Percentiles rank a stretch among this genome's conserved stretches.
Evolutionary conservation across 2,888 invertebrate genomes (phyloP).

Genomic region (Seladonia tumulorum): DNA sequence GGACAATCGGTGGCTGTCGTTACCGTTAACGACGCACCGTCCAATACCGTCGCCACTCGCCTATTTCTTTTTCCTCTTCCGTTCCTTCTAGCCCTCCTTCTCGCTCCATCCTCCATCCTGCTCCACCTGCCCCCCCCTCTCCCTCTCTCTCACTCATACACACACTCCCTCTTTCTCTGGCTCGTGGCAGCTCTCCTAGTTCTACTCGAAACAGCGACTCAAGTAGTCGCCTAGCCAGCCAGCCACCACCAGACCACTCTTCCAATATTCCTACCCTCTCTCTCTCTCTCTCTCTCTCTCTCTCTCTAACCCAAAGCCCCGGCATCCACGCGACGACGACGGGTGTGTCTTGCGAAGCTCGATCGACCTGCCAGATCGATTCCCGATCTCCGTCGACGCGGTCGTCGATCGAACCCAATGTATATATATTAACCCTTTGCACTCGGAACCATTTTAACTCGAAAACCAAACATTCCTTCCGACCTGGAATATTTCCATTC

Average conservation of each 20-base stretch:
- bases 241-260: not conserved
- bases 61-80: slow-evolving; percentile 43
- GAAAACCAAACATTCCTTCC: not conserved
- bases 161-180: not conserved
- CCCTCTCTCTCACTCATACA: not conserved
- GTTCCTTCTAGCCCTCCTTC: slow-evolving; percentile 42
- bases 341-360: slow-evolving; percentile 1
- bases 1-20: slow-evolving; percentile 81
- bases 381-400: not conserved
- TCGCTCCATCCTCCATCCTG: slow-evolving; percentile 30
- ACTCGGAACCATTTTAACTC: not conserved
- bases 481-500: not conserved
- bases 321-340: slow-evolving; percentile 5
- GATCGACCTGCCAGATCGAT: not conserved
- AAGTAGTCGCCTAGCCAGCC: slow-evolving; percentile 14
- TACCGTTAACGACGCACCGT: slow-evolving; percentile 80
- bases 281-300: too few species aligned
- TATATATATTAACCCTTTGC: not conserved
- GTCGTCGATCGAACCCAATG: not conserved
- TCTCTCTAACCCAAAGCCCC: not conserved
- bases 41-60: slow-evolving; percentile 75
- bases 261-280: not conserved
- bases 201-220: slow-evolving; percentile 23
- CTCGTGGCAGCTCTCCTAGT: not conserved
- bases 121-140: not conserved